Evolutionary conservation across 1,140 invertebrate species (phyloP).

Genomic region (Zaprionus kolodkinae): DNA sequence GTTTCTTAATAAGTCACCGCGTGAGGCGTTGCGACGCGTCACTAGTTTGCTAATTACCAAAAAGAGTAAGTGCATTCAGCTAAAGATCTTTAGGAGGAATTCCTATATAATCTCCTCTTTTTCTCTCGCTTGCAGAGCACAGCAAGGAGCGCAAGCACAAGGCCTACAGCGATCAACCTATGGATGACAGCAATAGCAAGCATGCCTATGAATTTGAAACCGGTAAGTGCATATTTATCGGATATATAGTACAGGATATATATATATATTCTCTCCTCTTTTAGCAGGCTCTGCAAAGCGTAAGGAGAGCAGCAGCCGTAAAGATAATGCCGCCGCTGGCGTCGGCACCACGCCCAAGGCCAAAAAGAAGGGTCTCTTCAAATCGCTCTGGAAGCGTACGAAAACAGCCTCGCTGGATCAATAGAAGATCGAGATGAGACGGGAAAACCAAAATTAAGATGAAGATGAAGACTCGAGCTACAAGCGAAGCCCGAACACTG

Average conservation of each 20-base stretch:
- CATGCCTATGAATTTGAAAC: slow-evolving; percentile 73
- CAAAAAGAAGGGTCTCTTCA: slow-evolving; percentile 93
- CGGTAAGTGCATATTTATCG: slow-evolving; percentile 34
- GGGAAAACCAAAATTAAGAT: neutral
- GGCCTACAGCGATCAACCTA: slow-evolving; percentile 68
- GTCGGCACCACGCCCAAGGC: slow-evolving; percentile 83
- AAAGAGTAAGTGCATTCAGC: slow-evolving; percentile 61
- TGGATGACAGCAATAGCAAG: slow-evolving; percentile 71
- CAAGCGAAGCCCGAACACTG: slow-evolving; percentile 42
- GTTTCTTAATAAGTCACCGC: slow-evolving; percentile 93
- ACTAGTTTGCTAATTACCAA: slow-evolving; percentile 94
- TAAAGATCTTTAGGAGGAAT: too few species aligned
- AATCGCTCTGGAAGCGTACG: slow-evolving; percentile 92
- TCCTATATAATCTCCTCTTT: neutral
- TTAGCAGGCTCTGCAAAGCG: slow-evolving; percentile 86
- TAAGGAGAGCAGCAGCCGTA: slow-evolving; percentile 58
- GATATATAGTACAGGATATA: neutral
- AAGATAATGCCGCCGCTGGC: slow-evolving; percentile 49
- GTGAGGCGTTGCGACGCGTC: slow-evolving; percentile 92
- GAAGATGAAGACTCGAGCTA: slow-evolving; percentile 9
- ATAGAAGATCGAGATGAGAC: slow-evolving; percentile 80
- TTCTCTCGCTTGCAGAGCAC: slow-evolving; percentile 43
- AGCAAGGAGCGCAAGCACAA: slow-evolving; percentile 77
- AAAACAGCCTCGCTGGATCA: slow-evolving; percentile 93
- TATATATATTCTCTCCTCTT: neutral